Percentiles rank a stretch among this genome's conserved stretches.
Evolutionary conservation across 2,113 vertebrate genomes (phyloP).

Genomic region (Chlorodrepanis virens): DNA sequence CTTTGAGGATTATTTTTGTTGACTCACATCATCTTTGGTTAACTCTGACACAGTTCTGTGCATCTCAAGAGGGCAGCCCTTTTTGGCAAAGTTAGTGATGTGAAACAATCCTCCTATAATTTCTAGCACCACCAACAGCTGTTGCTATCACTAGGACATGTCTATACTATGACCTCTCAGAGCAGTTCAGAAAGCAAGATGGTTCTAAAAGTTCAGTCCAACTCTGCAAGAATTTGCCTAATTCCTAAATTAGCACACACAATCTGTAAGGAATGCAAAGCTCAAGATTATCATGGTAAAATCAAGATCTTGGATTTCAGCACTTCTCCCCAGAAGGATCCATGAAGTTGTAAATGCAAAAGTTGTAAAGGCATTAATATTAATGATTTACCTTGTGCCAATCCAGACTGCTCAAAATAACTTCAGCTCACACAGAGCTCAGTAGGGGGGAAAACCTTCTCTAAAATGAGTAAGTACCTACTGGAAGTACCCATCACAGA

Average conservation of each 20-base stretch:
- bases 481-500: neutral
- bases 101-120: neutral
- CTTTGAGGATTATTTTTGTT: neutral
- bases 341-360: neutral
- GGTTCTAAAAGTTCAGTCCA: neutral
- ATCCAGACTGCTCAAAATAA: neutral
- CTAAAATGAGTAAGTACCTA: neutral
- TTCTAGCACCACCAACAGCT: neutral
- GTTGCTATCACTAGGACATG: neutral
- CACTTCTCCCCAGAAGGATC: neutral
- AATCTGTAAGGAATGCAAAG: neutral
- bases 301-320: neutral
- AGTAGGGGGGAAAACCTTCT: neutral
- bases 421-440: neutral
- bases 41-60: neutral
- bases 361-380: neutral
- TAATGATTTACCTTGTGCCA: neutral
- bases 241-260: neutral
- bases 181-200: neutral
- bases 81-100: neutral
- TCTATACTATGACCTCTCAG: neutral
- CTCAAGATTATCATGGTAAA: neutral
- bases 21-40: accelerated
- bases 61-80: neutral
- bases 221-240: neutral